Evolutionary conservation across 2,888 invertebrate genomes (phyloP), one percentile per base, ranked within the genome.

Genomic region (Ophion ellenae): DNA sequence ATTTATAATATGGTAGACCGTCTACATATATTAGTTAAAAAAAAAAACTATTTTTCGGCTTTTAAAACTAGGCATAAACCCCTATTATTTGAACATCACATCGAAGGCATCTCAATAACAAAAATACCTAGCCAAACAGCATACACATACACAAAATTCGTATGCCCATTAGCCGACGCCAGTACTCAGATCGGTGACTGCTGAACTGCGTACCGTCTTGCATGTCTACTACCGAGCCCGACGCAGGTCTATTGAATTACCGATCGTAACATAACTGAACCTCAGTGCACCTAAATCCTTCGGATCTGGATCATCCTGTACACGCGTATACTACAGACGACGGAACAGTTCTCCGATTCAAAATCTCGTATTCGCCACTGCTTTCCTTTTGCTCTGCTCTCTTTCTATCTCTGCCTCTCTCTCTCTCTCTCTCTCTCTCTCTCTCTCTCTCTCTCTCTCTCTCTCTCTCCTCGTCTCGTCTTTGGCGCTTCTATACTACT

Each of bases 341-440:
- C 4, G 45, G 28, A 64, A 71, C 40, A 36, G 66, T 73, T 73
- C 59, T 6, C 69, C 32, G 74, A 57, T 69, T 74, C 70, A n/a
- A 78, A 81, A 70, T 74, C 73, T 85, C 64, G 73, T 63, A 85
- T 85, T 81, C 85, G 47, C 74, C 81, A 61, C 32, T 70, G 69
- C 47, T 70, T 24, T 28, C 24, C 71, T 24, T 71, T 67, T 53
- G 20, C 40, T 79, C 71, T 73, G 64, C 75, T 24, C 61, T 24
- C 24, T 10, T 61, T 24, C 77, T 67, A 64, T 70, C 70, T 83
- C 64, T 6, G 40, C 9, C 40, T 40, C 40, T 40, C 40, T 40
- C 73, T 74, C 83, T 14, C 20, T 83, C 64, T 73, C 64, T 81
- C 40, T 78, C 78, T 70, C 77, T 78, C 78, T 74, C 45, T 53